phyloP scores from a whole-genome alignment of 2,113 vertebrate genomes.

The Myodes glareolus region DNA sequence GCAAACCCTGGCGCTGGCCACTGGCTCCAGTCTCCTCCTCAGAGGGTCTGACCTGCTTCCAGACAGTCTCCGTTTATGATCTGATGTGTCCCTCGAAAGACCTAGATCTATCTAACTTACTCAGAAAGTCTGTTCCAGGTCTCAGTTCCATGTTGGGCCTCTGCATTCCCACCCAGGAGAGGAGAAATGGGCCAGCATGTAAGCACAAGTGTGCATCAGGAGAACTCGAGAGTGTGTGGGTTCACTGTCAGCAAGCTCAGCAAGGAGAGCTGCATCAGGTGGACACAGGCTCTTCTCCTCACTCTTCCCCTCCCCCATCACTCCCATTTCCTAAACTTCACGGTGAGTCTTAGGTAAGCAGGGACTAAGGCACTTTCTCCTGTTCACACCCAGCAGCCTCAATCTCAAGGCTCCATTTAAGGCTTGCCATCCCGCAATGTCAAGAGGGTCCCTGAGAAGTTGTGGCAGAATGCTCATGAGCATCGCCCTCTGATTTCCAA shows the following conservation, averaged over 20 bases:
- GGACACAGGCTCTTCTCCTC: neutral
- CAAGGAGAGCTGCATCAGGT: neutral
- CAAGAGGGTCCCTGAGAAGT: neutral
- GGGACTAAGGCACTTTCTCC: neutral
- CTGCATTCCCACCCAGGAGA: neutral
- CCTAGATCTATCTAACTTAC: neutral
- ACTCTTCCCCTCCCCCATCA: fast-evolving
- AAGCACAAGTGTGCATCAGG: no score
- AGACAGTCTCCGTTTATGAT: neutral
- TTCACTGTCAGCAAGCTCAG: neutral
- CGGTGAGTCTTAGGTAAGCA: neutral
- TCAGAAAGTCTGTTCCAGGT: neutral
- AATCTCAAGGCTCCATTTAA: neutral
- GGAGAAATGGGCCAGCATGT: fast-evolving
- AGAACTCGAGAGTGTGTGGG: no score
- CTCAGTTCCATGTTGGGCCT: neutral
- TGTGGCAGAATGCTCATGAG: neutral
- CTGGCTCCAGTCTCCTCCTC: neutral
- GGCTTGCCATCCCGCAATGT: neutral
- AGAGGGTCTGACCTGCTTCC: neutral
- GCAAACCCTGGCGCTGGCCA: neutral
- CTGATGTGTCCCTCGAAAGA: neutral
- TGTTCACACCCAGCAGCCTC: neutral
- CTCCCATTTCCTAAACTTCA: neutral
- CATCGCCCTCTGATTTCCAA: neutral